A percentile compares a stretch with the other conserved stretches of the same genome.
These are phyloP conservation scores for Cephonodes hylas DNA, from an alignment of 2,888 invertebrate species.

Conservation along the genomic window DNA sequence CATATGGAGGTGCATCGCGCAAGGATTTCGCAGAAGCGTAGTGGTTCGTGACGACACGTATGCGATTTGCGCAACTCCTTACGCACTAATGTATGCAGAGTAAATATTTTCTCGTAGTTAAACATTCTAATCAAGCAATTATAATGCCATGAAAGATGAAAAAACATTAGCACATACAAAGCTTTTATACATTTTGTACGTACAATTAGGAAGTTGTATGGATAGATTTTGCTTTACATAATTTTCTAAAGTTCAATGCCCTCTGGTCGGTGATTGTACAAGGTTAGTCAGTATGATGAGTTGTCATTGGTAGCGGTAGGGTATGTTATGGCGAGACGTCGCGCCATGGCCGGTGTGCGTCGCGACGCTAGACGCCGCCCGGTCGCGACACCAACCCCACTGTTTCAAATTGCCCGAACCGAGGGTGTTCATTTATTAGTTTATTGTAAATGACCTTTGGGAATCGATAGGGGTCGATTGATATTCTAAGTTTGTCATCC, in stretches of 20 bases:
- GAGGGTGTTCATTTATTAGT: neutral
- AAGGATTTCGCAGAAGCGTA: constrained; percentile 60
- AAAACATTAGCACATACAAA: no score
- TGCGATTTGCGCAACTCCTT: constrained; percentile 61
- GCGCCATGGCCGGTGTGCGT: constrained; percentile 34
- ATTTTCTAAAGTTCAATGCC: constrained; percentile 7
- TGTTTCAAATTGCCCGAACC: neutral
- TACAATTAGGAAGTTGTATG: no score
- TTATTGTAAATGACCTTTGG: neutral
- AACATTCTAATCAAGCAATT: neutral
- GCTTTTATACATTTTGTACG: no score
- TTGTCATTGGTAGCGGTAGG: constrained; percentile 5
- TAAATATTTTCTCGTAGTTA: neutral
- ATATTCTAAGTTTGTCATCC: neutral
- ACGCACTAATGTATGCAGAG: constrained; percentile 31
- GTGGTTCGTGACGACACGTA: constrained; percentile 58
- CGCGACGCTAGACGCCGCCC: constrained; percentile 37
- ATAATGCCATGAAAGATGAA: no score
- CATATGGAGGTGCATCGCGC: constrained; percentile 33
- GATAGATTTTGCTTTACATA: neutral
- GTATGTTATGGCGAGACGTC: constrained; percentile 24
- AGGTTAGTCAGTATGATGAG: neutral
- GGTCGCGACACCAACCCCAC: constrained; percentile 33
- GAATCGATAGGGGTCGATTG: neutral
- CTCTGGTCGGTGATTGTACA: constrained; percentile 7